Evolutionary conservation across 1,140 invertebrate genomes (phyloP).

Genomic region (Archegozetes longisetosus): DNA sequence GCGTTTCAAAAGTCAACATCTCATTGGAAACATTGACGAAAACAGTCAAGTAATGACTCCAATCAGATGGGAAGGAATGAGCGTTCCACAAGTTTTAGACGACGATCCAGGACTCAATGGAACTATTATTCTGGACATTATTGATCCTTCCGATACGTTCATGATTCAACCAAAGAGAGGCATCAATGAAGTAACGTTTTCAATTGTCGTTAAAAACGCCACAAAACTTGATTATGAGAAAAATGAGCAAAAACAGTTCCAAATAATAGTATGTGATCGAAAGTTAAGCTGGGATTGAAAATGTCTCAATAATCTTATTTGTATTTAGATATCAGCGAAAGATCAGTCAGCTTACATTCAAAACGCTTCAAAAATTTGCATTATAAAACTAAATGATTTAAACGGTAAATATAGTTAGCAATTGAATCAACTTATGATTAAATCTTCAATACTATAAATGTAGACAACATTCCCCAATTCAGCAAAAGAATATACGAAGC

Average conservation of each 20-base stretch:
- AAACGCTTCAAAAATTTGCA: conserved; percentile 48
- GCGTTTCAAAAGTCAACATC: conserved; percentile 34
- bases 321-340: conserved; percentile 50
- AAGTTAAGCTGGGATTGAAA: not conserved
- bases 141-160: conserved; percentile 69
- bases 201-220: conserved; percentile 65
- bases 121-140: conserved; percentile 56
- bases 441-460: not conserved
- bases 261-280: not conserved
- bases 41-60: conserved; percentile 45
- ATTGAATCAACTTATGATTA: not conserved
- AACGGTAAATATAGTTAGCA: conserved; percentile 39
- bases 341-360: conserved; percentile 36
- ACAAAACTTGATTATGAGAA: conserved; percentile 7
- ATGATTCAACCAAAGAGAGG: conserved; percentile 74
- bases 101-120: conserved; percentile 49
- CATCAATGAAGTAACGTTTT: conserved; percentile 56
- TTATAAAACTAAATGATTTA: conserved; percentile 61
- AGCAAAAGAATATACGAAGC: conserved; percentile 49
- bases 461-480: conserved; percentile 66
- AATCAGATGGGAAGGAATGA: conserved; percentile 16
- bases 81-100: conserved; percentile 12
- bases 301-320: conserved; percentile 6
- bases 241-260: not conserved
- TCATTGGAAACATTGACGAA: conserved; percentile 55